Conservation (phyloP, 2,797 vertebrate species). For the Hypotaenidia okinawae region DNA sequence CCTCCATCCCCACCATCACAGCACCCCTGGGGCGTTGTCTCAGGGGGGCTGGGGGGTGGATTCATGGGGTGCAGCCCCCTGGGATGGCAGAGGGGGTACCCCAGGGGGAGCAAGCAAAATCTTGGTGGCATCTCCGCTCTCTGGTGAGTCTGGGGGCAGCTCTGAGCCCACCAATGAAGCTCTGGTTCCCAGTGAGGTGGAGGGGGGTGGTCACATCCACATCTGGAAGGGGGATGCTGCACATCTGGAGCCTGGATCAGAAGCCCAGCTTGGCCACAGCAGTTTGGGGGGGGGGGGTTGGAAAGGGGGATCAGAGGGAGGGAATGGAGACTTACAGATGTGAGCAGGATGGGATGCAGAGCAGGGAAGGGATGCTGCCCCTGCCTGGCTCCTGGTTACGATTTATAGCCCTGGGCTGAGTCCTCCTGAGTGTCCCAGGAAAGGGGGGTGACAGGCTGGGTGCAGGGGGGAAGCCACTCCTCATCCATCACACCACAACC, state of each 20-base stretch:
- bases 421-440: neutral
- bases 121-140: fast-evolving
- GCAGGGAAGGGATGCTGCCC: neutral
- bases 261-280: fast-evolving
- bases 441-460: neutral
- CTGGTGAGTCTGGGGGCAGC: neutral
- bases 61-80: neutral
- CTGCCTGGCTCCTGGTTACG: fast-evolving
- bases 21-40: too few relatives aligned
- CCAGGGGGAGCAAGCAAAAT: neutral
- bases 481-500: neutral
- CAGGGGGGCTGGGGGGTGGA: neutral
- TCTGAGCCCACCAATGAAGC: fast-evolving
- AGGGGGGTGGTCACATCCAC: neutral
- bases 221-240: neutral
- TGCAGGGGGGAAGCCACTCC: neutral
- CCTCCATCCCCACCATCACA: fast-evolving
- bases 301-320: neutral
- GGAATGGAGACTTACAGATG: neutral
- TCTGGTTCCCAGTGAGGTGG: fast-evolving
- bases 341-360: neutral
- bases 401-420: neutral
- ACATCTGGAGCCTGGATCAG: neutral
- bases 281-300: fast-evolving
- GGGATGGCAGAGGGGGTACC: too few relatives aligned